phyloP scores from a whole-genome alignment of 1,140 invertebrate genomes.

The Heterodera carotae region DNA sequence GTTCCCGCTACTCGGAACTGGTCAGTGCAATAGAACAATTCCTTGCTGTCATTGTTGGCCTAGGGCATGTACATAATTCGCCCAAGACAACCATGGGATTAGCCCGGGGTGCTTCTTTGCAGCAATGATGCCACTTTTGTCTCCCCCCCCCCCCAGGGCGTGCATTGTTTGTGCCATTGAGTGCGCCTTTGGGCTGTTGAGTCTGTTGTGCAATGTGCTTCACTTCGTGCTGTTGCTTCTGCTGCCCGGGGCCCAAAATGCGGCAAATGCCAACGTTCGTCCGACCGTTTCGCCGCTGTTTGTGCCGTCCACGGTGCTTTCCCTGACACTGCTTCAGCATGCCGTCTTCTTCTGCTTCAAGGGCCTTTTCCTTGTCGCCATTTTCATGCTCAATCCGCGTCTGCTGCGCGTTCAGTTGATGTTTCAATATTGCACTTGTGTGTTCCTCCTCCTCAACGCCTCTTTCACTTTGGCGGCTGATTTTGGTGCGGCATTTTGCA shows the following conservation, averaged over 20 bases:
- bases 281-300: slow-evolving; percentile 4
- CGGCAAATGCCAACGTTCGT: background rate
- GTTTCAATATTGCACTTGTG: slow-evolving; percentile 63
- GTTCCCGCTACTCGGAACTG: slow-evolving; percentile 58
- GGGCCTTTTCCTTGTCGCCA: slow-evolving; percentile 56
- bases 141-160: slow-evolving; percentile 38
- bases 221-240: slow-evolving; percentile 52
- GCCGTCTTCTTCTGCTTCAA: slow-evolving; percentile 58
- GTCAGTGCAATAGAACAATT: slow-evolving; percentile 29
- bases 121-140: background rate
- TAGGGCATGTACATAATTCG: too few species aligned
- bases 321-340: slow-evolving; percentile 52
- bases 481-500: slow-evolving; percentile 46
- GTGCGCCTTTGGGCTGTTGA: slow-evolving; percentile 54
- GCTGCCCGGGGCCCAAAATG: background rate
- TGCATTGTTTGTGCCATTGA: slow-evolving; percentile 60
- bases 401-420: slow-evolving; percentile 57
- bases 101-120: too few species aligned
- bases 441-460: slow-evolving; percentile 60
- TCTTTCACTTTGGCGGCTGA: slow-evolving; percentile 61
- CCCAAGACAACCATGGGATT: too few species aligned
- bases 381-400: slow-evolving; percentile 47
- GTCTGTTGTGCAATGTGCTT: slow-evolving; percentile 57
- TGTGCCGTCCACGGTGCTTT: slow-evolving; percentile 49
- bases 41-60: too few species aligned